Percentiles rank a stretch among this genome's conserved stretches.
Evolutionary conservation across 2,797 vertebrate genomes (phyloP).

Genomic region (Typhlichthys eigenmanni): DNA sequence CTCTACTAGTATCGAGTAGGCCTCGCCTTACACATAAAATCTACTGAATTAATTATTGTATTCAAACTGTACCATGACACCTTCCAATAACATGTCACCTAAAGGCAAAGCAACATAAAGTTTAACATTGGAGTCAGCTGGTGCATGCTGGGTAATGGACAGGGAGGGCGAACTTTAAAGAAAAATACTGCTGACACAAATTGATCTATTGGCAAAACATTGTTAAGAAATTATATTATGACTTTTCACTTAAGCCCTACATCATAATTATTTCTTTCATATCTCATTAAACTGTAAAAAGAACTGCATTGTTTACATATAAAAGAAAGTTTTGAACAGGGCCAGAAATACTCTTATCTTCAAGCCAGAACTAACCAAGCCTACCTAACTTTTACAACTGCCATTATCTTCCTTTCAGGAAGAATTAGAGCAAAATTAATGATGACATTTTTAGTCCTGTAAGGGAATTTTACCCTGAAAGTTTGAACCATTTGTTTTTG

Average conservation of each 20-base stretch:
- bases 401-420: constrained; percentile 10
- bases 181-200: too few relatives aligned
- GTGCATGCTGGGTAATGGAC: too few relatives aligned
- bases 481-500: background rate
- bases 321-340: too few relatives aligned
- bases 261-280: too few relatives aligned
- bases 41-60: background rate
- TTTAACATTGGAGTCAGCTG: too few relatives aligned
- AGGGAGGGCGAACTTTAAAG: too few relatives aligned
- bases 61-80: background rate
- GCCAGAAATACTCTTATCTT: too few relatives aligned
- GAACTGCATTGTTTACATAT: background rate
- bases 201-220: too few relatives aligned
- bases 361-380: background rate
- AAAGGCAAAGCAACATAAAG: too few relatives aligned
- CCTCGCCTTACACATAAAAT: background rate
- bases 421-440: background rate
- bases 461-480: constrained; percentile 33
- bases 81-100: too few relatives aligned
- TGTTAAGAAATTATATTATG: too few relatives aligned
- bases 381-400: background rate
- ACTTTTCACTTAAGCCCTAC: too few relatives aligned
- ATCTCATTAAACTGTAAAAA: background rate
- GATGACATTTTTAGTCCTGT: background rate
- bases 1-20: background rate